A percentile compares a stretch with the other conserved stretches of the same genome.
phyloP scores from a whole-genome alignment of 1,140 invertebrate species.

The Pseudomyrmex gracilis region DNA sequence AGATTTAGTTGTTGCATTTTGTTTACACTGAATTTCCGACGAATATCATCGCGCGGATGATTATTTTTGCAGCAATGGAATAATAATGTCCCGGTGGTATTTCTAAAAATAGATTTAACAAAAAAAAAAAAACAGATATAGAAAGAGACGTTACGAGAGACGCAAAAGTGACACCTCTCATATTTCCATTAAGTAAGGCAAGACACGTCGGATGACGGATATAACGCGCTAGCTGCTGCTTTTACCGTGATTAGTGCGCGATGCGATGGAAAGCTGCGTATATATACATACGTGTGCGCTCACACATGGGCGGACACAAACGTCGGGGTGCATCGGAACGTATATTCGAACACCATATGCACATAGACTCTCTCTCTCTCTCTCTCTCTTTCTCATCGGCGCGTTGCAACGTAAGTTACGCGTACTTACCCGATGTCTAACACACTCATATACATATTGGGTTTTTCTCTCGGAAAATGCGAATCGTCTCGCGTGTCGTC shows the following conservation, averaged over 20 bases:
- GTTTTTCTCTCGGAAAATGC: constrained; percentile 20
- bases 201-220: constrained; percentile 69
- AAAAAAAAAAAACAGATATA: constrained; percentile 41
- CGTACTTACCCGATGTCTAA: constrained; percentile 18
- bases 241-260: constrained; percentile 78
- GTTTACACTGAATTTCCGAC: too few species aligned
- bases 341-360: constrained; percentile 31
- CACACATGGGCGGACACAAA: constrained; percentile 28
- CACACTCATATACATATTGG: constrained; percentile 37
- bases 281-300: constrained; percentile 41
- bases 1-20: too few species aligned
- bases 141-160: constrained; percentile 54
- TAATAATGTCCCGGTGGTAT: constrained; percentile 63
- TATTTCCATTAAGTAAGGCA: constrained; percentile 79
- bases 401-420: constrained; percentile 52
- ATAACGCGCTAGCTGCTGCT: constrained; percentile 70
- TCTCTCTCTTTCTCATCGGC: constrained; percentile 10
- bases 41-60: too few species aligned
- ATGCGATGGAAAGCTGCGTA: constrained; percentile 59
- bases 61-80: constrained; percentile 5
- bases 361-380: background rate
- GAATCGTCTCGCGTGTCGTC: constrained; percentile 12
- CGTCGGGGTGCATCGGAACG: background rate
- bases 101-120: constrained; percentile 54
- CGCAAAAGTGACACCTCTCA: constrained; percentile 67